Percentiles rank a stretch among this genome's conserved stretches.
These are phyloP conservation scores for Nesometra sesokonis DNA, from an alignment of 35 echinoderm and acorn worm genomes.

Conservation along the genomic window DNA sequence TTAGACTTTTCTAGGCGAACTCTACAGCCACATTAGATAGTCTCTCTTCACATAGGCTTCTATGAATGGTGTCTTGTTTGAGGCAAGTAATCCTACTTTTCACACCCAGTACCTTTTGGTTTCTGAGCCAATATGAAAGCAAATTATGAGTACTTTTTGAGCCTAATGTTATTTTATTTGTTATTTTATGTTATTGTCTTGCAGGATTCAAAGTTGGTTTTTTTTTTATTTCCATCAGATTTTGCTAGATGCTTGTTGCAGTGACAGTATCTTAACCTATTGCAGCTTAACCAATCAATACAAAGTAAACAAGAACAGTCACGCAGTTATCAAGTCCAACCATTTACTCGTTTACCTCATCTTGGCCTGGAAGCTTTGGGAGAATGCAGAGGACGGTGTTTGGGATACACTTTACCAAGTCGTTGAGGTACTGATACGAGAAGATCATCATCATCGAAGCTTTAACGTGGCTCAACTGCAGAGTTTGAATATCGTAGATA, in stretches of 20 bases:
- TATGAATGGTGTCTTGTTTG: too few species aligned
- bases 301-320: conserved; percentile 52
- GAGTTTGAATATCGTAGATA: conserved; percentile 46
- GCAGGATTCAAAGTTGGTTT: too few species aligned
- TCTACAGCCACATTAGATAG: too few species aligned
- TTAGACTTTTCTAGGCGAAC: too few species aligned
- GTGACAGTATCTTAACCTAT: conserved; percentile 46
- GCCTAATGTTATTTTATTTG: too few species aligned
- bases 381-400: conserved; percentile 37
- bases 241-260: conserved; percentile 77
- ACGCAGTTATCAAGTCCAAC: conserved; percentile 70
- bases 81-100: too few species aligned
- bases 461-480: conserved; percentile 80
- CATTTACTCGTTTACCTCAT: conserved; percentile 49
- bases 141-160: too few species aligned
- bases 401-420: conserved; percentile 49
- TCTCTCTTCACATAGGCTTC: too few species aligned
- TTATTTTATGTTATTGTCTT: too few species aligned
- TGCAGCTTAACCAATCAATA: conserved; percentile 47
- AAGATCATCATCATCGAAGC: conserved; percentile 38
- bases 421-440: conserved; percentile 47
- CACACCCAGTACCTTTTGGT: too few species aligned
- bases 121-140: too few species aligned
- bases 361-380: conserved; percentile 79
- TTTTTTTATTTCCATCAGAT: conserved; percentile 46